phyloP scores from a whole-genome alignment of 2,113 vertebrate genomes.

The Anolis carolinensis region DNA sequence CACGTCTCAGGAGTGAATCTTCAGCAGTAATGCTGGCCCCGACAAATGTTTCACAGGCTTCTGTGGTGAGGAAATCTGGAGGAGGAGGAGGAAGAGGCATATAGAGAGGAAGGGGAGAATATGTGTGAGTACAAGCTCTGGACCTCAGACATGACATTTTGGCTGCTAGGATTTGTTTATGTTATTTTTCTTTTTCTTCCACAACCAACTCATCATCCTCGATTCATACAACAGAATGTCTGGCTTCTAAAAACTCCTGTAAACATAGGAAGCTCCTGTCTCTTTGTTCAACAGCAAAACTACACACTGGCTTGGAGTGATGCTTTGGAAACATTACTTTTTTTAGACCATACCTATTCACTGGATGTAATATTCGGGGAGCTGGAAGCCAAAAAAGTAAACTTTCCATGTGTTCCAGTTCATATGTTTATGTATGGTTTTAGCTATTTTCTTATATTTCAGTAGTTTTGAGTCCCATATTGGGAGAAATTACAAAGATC shows the following conservation, averaged over 20 bases:
- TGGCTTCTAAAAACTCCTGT: constrained; percentile 11
- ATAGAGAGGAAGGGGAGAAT: not conserved
- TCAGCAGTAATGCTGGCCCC: not conserved
- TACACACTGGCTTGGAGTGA: not conserved
- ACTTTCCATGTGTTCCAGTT: no score
- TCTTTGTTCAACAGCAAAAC: not conserved
- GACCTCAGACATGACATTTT: not conserved
- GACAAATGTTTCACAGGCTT: constrained; percentile 22
- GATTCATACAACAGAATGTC: constrained; percentile 1
- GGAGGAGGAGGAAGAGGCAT: not conserved
- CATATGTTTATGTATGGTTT: no score
- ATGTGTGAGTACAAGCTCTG: not conserved
- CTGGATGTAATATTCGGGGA: no score
- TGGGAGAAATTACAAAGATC: no score
- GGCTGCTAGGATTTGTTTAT: constrained; percentile 2
- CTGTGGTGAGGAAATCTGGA: constrained; percentile 16
- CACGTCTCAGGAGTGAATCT: constrained; percentile 10
- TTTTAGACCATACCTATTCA: no score
- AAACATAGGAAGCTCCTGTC: not conserved
- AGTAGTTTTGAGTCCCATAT: no score
- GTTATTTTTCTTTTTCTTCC: not conserved
- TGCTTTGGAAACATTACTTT: no score
- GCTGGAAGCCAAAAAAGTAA: no score
- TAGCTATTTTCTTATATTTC: no score
- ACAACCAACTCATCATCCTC: constrained; percentile 1